Percentiles rank a stretch among this genome's conserved stretches.
Evolutionary conservation across 2,888 invertebrate species (phyloP).

Genomic region (Drosophila anomalata): DNA sequence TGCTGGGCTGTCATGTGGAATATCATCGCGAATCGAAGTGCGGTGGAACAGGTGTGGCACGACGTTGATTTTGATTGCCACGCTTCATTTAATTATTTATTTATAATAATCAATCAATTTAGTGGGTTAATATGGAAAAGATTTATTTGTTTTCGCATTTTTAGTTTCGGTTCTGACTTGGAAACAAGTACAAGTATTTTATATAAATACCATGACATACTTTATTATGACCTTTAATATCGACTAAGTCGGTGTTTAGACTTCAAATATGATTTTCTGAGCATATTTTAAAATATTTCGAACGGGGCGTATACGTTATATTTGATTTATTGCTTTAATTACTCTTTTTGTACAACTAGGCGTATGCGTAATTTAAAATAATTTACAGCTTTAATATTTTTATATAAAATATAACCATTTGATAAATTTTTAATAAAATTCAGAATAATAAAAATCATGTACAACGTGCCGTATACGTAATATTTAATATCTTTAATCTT

Average conservation of each 20-base stretch:
- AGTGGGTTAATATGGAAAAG: constrained; percentile 10
- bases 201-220: constrained; percentile 1
- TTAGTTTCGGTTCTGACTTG: neutral
- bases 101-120: constrained; percentile 35
- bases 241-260: neutral
- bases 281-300: neutral
- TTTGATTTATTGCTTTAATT: neutral
- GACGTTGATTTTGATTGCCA: constrained; percentile 43
- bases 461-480: neutral
- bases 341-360: neutral
- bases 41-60: constrained; percentile 61
- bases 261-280: neutral
- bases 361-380: neutral
- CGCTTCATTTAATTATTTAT: constrained; percentile 26
- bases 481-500: neutral
- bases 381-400: neutral
- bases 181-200: neutral
- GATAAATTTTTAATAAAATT: no score
- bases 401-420: neutral
- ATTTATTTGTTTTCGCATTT: neutral
- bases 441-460: neutral
- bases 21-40: constrained; percentile 43
- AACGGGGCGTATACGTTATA: neutral
- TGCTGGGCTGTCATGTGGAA: constrained; percentile 41
- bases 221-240: neutral